Evolutionary conservation across 2,888 invertebrate species (phyloP).

Genomic region (Mellilla xanthometata): DNA sequence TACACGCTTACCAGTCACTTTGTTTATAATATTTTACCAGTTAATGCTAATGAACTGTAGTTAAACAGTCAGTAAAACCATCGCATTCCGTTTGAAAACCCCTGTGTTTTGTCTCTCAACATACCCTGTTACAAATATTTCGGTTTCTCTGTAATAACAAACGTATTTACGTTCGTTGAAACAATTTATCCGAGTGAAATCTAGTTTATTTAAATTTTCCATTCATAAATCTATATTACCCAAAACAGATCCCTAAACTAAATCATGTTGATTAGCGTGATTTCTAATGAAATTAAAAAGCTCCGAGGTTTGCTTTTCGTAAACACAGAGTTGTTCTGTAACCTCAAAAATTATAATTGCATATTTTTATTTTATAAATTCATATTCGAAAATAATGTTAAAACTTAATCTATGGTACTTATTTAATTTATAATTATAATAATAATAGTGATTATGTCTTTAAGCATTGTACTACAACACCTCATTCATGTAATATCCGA

Average conservation of each 20-base stretch:
- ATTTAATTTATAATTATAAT: too few relatives aligned
- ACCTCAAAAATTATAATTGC: too few relatives aligned
- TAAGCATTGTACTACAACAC: too few relatives aligned
- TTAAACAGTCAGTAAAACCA: constrained; percentile 6
- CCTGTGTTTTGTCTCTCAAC: constrained; percentile 22
- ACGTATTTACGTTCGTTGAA: constrained; percentile 10
- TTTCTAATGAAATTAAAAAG: constrained; percentile 25
- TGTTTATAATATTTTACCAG: constrained; percentile 1
- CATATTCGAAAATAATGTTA: too few relatives aligned
- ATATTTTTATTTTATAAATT: too few relatives aligned
- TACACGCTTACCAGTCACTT: neutral
- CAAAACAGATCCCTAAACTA: constrained; percentile 27
- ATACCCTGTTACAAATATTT: constrained; percentile 29
- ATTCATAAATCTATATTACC: constrained; percentile 27
- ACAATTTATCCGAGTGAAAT: constrained; percentile 12
- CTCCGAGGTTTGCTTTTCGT: constrained; percentile 24
- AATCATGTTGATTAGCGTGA: constrained; percentile 28
- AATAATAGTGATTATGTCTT: too few relatives aligned
- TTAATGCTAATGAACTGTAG: constrained; percentile 7
- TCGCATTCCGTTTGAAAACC: constrained; percentile 5
- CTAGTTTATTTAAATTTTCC: constrained; percentile 18
- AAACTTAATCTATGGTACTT: too few relatives aligned
- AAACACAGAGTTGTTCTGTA: too few relatives aligned
- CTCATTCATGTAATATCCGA: too few relatives aligned
- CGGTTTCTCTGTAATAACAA: constrained; percentile 20